Evolutionary conservation across 2,888 invertebrate genomes (phyloP), one percentile per base, ranked within the genome.

Genomic region (Carcina quercana): DNA sequence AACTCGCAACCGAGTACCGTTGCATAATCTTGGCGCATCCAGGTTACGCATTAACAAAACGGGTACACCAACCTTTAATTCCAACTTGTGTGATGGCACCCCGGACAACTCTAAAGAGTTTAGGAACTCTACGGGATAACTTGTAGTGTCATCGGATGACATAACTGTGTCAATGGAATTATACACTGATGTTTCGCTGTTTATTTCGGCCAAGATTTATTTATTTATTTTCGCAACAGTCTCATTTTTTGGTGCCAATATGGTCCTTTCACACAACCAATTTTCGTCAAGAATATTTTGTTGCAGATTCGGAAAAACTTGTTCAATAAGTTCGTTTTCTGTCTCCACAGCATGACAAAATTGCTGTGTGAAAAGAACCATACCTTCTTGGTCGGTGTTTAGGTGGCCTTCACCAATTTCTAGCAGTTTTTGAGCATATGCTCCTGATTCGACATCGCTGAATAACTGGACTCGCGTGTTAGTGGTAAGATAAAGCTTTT

Each of bases 41-140:
- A 45, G 30, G 31, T 45, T 47, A 25, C 46, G 36, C 38, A 43
- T 39, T 32, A 47, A 32, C 32, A 45, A 34, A 37, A 45, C 38
- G n/a, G 45, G 39, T 28, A 40, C 32, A 30, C 44, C 43, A 13
- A 43, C 40, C 29, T 44, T 43, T 27, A 46, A 30, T 35, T 36
- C 28, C 30, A 46, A 31, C 28, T 44, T 46, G 25, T 43, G 40
- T 14, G 43, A 38, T 32, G 42, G 47, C 30, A 51, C 38, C 20
- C 47, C 48, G 4, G 50, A 39, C 25, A 47, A 31, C 38, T 53
- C 42, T 28, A 53, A 45, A 35, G 45, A 48, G 40, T 52, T 52
- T 25, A 50, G 38, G 20, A 50, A 53, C 36, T 51, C 47, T 28
- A 46, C 40, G 20, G 49, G 48, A 28, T 45, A 48, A 25, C 30